Evolutionary conservation across 2,888 invertebrate genomes (phyloP), one percentile per base, ranked within the genome.

Genomic region (Conomelus anceps): DNA sequence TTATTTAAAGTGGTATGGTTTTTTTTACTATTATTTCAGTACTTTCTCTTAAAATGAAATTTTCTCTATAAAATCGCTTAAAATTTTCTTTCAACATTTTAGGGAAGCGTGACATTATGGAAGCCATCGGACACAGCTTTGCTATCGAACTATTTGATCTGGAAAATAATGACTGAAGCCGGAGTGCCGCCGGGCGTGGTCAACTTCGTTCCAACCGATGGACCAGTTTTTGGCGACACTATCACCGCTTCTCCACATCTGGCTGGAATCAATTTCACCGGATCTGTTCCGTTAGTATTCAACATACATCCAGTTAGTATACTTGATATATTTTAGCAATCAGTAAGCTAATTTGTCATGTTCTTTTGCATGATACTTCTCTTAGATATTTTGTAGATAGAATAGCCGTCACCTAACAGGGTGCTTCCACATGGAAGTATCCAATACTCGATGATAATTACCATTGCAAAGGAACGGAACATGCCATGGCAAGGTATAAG

Each of bases 101-200:
- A 97, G 97, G 99, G 99, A n/a, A 99, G 99, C 93, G 96, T 96
- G 20, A 98, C 98, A 9, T 93, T 99, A 90, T 99, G 99, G 99
- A 99, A 99, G 93, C 99, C 99, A 0, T 99, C 99, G 0, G 99
- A 99, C 93, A 99, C 99, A 0, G 99, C 99, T 1, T 92, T 99
- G 13, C 95, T 99, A 1, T 98, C 99, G 23, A 99, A 99, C 93
- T 99, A 98, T 96, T 95, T 96, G 91, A 97, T 98, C 91, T 99
- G 97, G 93, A 96, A 98, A 93, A 97, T 99, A 85, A 97, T 99
- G 94, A 95, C 97, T 89, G 99, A 99, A 93, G 99, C 99, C 3
- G 99, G 99, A 9, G 95, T 99, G 26, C 99, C 99, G 1, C 95
- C 98, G 22, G 99, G 99, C 84, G 97, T 99, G 22, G 98, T 99